Conservation (phyloP, 1,140 invertebrate species). For the Bradynema listronoti region DNA sequence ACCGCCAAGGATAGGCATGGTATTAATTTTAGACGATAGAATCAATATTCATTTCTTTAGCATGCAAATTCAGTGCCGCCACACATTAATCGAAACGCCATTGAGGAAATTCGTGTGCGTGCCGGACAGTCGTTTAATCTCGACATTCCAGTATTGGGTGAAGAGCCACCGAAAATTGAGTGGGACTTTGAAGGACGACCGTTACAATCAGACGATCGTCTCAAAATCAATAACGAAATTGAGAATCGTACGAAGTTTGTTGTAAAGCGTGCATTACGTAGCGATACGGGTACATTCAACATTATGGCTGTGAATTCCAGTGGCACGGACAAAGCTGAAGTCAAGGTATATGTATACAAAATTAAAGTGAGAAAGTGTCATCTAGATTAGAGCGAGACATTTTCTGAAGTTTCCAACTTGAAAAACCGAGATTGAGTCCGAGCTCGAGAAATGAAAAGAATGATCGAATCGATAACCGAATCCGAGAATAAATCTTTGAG, state of each 20-base stretch:
- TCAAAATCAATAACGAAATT: conserved; percentile 74
- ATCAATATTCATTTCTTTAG: conserved; percentile 1
- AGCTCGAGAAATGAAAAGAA: no score
- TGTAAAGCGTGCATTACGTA: conserved; percentile 77
- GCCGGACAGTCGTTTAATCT: conserved; percentile 87
- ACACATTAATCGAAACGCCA: conserved; percentile 83
- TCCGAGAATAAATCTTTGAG: no score
- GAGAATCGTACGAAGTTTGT: conserved; percentile 80
- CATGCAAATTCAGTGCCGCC: conserved; percentile 65
- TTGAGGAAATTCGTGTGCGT: conserved; percentile 81
- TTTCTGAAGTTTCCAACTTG: no score
- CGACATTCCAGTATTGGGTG: conserved; percentile 83
- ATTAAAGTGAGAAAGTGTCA: no score
- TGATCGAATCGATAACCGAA: no score
- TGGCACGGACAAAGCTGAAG: conserved; percentile 76
- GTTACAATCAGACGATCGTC: conserved; percentile 72
- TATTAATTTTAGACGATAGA: conserved; percentile 43
- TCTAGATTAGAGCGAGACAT: no score
- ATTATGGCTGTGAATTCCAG: conserved; percentile 83
- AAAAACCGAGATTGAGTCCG: no score
- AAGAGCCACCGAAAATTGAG: conserved; percentile 83
- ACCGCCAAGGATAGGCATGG: conserved; percentile 76
- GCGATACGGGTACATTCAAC: conserved; percentile 80
- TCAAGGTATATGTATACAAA: no score
- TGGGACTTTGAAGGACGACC: conserved; percentile 78